Conservation (phyloP, 2,113 vertebrate genomes). For the Tor tambroides region DNA sequence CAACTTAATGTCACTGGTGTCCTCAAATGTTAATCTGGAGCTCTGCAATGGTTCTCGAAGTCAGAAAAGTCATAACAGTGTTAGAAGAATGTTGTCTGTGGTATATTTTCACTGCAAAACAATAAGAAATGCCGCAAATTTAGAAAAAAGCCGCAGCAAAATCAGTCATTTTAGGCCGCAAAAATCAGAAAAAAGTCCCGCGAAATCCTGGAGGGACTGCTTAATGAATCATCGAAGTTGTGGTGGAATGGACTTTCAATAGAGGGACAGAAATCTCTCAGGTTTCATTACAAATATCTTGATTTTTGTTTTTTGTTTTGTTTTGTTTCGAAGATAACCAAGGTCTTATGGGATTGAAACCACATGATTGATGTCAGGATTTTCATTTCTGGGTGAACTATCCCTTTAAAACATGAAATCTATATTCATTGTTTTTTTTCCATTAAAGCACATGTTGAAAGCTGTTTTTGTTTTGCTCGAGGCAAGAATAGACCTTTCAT, state of each 20-base stretch:
- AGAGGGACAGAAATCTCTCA: not conserved
- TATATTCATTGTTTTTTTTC: not conserved
- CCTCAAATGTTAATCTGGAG: too few species aligned
- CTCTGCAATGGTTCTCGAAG: too few species aligned
- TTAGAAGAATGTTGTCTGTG: too few species aligned
- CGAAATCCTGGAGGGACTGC: too few species aligned
- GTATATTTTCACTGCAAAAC: too few species aligned
- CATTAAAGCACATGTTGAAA: not conserved
- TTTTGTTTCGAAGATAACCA: not conserved
- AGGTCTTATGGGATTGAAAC: too few species aligned
- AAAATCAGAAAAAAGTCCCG: too few species aligned
- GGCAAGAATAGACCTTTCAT: not conserved
- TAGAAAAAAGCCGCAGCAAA: too few species aligned
- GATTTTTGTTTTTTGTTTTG: not conserved
- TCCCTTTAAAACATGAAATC: not conserved
- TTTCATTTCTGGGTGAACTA: not conserved
- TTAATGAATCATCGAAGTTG: not conserved
- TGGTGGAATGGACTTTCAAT: not conserved
- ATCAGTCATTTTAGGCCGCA: too few species aligned
- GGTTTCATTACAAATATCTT: not conserved
- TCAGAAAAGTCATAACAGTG: too few species aligned
- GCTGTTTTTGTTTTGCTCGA: not conserved
- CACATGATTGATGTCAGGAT: not conserved
- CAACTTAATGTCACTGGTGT: too few species aligned
- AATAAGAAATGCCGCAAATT: too few species aligned